Percentiles rank a stretch among this genome's conserved stretches.
These are phyloP conservation scores for Phallusia fumigata DNA, from an alignment of 23 tunicate species.

Conservation along the genomic window DNA sequence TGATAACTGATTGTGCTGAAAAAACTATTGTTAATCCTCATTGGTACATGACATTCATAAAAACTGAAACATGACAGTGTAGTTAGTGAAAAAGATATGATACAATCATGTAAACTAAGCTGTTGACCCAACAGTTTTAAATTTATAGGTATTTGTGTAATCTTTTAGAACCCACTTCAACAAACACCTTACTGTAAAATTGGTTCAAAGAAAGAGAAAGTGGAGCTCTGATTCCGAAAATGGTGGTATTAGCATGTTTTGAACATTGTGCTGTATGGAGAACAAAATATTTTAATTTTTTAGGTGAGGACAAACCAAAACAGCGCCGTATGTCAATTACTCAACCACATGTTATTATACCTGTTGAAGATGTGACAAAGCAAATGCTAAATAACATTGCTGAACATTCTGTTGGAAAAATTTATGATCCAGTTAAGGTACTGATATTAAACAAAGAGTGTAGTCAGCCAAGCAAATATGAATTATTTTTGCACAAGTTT, in stretches of 20 bases:
- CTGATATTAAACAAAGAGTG: too few relatives aligned
- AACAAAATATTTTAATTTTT: neutral
- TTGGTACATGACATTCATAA: too few relatives aligned
- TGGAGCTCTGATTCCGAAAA: neutral
- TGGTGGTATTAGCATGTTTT: neutral
- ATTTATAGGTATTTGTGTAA: too few relatives aligned
- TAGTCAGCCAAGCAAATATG: too few relatives aligned
- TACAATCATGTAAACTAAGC: too few relatives aligned
- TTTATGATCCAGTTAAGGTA: slow-evolving; percentile 36
- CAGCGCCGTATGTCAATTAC: slow-evolving; percentile 7
- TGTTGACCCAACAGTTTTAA: too few relatives aligned
- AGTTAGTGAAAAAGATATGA: too few relatives aligned
- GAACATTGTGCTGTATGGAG: neutral
- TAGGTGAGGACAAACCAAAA: neutral
- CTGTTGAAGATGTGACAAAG: slow-evolving; percentile 73
- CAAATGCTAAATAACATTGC: slow-evolving; percentile 79
- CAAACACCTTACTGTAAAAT: neutral
- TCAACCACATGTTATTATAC: slow-evolving; percentile 64
- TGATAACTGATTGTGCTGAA: too few relatives aligned
- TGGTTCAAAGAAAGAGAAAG: neutral
- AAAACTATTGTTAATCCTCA: too few relatives aligned
- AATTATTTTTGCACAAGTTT: too few relatives aligned
- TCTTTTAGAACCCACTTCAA: neutral
- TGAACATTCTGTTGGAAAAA: slow-evolving; percentile 66
- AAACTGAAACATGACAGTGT: too few relatives aligned